phyloP scores from a whole-genome alignment of 2,113 vertebrate species.

The Hirundichthys speculiger region DNA sequence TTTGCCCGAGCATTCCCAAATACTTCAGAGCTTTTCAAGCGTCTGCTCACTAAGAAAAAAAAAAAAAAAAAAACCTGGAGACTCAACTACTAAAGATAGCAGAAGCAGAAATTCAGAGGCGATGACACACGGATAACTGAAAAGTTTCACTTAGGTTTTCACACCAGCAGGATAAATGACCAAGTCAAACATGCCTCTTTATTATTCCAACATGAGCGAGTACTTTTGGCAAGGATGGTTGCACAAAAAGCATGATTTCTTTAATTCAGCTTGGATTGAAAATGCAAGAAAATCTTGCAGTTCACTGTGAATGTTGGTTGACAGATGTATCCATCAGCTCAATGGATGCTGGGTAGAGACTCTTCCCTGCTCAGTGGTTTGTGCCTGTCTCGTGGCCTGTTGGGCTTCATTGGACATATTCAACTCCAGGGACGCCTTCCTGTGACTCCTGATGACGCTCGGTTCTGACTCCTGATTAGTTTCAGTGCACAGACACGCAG shows the following conservation, averaged over 20 bases:
- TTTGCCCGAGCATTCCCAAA: slow-evolving; percentile 54
- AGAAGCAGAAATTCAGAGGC: slow-evolving; percentile 32
- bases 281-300: slow-evolving; percentile 24
- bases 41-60: slow-evolving; percentile 49
- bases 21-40: slow-evolving; percentile 55
- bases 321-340: slow-evolving; percentile 50
- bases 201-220: slow-evolving; percentile 53
- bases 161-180: slow-evolving; percentile 45
- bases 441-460: slow-evolving; percentile 52
- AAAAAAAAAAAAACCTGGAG: slow-evolving; percentile 54
- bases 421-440: slow-evolving; percentile 53
- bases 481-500: slow-evolving; percentile 52
- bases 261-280: slow-evolving; percentile 42
- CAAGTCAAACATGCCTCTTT: slow-evolving; percentile 36
- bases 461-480: slow-evolving; percentile 54
- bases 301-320: slow-evolving; percentile 32
- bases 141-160: slow-evolving; percentile 39
- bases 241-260: slow-evolving; percentile 29
- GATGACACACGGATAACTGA: slow-evolving; percentile 49
- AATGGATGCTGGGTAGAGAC: slow-evolving; percentile 14
- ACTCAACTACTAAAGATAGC: slow-evolving; percentile 36
- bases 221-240: slow-evolving; percentile 17
- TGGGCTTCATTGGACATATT: slow-evolving; percentile 50
- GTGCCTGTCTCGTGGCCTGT: too few relatives aligned
- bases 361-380: too few relatives aligned